Evolutionary conservation across 2,113 vertebrate species (phyloP), one percentile per base, ranked within the genome.

Genomic region (Labeo catla): DNA sequence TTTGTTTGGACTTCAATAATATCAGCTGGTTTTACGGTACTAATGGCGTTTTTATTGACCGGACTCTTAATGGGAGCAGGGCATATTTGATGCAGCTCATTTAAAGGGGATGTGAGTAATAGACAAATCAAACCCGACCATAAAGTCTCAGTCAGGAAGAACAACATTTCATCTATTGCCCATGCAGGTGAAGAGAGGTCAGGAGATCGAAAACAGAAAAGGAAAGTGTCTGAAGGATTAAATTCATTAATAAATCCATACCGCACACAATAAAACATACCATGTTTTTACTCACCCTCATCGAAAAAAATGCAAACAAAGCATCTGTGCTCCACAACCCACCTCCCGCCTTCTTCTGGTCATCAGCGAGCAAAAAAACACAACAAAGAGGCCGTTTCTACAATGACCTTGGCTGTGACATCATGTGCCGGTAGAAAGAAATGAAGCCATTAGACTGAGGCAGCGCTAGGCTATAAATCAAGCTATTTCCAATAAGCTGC

Each of bases 391-490:
- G 96, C 96, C 95, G 96, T 96, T 96, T 96, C 96, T 92, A 93
- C 96, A 96, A 95, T 98, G 97, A 99, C 98, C 98, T 99, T 99
- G 98, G 97, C 97, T 97, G 96, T 98, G 97, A 97, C 97, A 98
- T 98, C 97, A 98, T 96, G 96, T 96, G 95, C 95, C 95, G 94
- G 96, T 96, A 96, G 96, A 97, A 98, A 99, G 97, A 97, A 98
- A 99, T 99, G 97, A 99, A 99, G 97, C 97, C 97, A 99, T 99
- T 99, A 99, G 97, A 95, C 96, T 96, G 97, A 98, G 96, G 97
- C 97, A 94, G 96, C 95, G 96, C 96, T 95, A 93, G 97, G 95
- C 96, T 96, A 97, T 99, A 99, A 99, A 99, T 99, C 98, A 99
- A 97, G 96, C 96, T 95, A 96, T 98, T 99, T 99, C 97, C 98